Percentiles rank a stretch among this genome's conserved stretches.
phyloP scores from a whole-genome alignment of 2,113 vertebrate genomes.

The Istiophorus platypterus region DNA sequence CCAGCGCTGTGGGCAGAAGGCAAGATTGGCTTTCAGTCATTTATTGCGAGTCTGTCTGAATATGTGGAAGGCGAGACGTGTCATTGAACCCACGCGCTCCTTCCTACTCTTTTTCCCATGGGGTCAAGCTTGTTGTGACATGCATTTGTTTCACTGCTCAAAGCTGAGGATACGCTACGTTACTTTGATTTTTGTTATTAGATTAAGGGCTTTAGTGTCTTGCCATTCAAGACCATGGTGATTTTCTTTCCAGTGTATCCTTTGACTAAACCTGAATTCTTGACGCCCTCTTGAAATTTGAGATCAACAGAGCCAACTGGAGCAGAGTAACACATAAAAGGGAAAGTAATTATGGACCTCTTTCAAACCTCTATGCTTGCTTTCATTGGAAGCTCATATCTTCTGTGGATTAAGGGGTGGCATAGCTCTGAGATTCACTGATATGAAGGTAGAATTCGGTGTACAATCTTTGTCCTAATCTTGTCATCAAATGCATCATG shows the following conservation, averaged over 20 bases:
- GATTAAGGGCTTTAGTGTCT: neutral
- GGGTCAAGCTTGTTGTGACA: neutral
- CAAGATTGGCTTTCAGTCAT: slow-evolving; percentile 45
- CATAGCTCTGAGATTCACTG: slow-evolving; percentile 6
- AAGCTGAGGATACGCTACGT: neutral
- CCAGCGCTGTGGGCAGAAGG: slow-evolving; percentile 44
- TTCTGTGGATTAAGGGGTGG: slow-evolving; percentile 6
- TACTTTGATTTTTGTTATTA: neutral
- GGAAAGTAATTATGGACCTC: neutral
- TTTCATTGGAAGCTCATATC: slow-evolving; percentile 4
- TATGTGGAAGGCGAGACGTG: slow-evolving; percentile 2
- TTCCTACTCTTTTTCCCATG: slow-evolving; percentile 1
- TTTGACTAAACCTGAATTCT: neutral
- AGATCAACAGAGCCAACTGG: slow-evolving; percentile 10
- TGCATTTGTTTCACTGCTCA: neutral
- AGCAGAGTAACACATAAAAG: slow-evolving; percentile 3
- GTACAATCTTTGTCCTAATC: slow-evolving; percentile 10
- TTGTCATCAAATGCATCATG: neutral
- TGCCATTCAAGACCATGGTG: neutral
- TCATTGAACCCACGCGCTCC: slow-evolving; percentile 18
- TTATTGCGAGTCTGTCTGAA: slow-evolving; percentile 39
- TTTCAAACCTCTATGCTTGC: slow-evolving; percentile 15
- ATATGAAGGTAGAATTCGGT: slow-evolving; percentile 8
- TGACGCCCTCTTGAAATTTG: neutral
- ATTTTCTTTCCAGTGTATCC: neutral